Evolutionary conservation across 2,888 invertebrate genomes (phyloP).

Genomic region (Phengaris arion): DNA sequence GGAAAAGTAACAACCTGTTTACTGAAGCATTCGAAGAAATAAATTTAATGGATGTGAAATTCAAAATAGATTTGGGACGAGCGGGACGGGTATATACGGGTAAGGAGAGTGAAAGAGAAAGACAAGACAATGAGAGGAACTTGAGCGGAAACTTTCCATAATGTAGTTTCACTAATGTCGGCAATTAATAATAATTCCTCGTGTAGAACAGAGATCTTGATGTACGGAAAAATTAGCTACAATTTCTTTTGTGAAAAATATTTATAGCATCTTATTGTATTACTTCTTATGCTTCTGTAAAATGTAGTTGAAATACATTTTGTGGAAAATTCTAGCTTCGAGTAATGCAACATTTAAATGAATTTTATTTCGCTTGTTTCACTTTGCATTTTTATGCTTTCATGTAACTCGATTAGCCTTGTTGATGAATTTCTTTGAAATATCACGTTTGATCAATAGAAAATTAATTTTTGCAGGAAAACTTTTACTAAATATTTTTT

Average conservation of each 20-base stretch:
- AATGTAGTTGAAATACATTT: conserved; percentile 27
- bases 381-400: conserved; percentile 16
- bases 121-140: conserved; percentile 29
- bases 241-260: conserved; percentile 20
- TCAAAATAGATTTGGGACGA: conserved; percentile 42
- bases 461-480: not conserved
- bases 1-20: conserved; percentile 43
- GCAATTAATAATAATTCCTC: conserved; percentile 39
- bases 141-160: conserved; percentile 47
- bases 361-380: conserved; percentile 19
- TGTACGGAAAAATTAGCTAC: conserved; percentile 27
- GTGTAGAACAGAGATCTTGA: conserved; percentile 28
- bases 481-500: not conserved
- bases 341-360: conserved; percentile 23
- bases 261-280: conserved; percentile 20
- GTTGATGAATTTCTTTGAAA: conserved; percentile 3
- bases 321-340: conserved; percentile 16
- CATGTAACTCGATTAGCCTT: not conserved
- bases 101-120: conserved; percentile 37
- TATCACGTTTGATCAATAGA: not conserved
- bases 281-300: conserved; percentile 25
- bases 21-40: conserved; percentile 44
- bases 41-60: conserved; percentile 45
- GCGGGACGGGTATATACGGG: conserved; percentile 36
- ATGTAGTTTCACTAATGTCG: conserved; percentile 50